Conservation (phyloP, 2,888 invertebrate species). For the Amphipyra berbera region DNA sequence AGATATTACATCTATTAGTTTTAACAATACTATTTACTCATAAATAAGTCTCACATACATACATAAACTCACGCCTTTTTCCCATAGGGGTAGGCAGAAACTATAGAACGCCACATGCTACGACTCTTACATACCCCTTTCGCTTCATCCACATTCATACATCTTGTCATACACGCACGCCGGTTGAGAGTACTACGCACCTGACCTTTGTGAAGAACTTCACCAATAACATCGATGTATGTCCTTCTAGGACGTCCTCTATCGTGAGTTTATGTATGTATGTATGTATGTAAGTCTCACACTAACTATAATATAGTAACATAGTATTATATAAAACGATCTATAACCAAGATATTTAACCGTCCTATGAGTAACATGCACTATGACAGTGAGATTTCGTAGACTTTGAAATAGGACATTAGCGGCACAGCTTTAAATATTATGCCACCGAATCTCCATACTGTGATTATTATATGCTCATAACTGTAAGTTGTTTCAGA, state of each 20-base stretch:
- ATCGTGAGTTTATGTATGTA: too few species aligned
- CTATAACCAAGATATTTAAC: not conserved
- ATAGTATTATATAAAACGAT: not conserved
- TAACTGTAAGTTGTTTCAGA: slow-evolving; percentile 15
- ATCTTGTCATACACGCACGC: too few species aligned
- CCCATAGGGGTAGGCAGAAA: too few species aligned
- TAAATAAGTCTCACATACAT: not conserved
- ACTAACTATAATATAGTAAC: not conserved
- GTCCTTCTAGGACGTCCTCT: too few species aligned
- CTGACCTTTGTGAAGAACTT: too few species aligned
- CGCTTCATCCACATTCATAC: too few species aligned
- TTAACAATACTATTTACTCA: not conserved
- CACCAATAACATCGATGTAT: too few species aligned
- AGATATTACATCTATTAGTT: not conserved
- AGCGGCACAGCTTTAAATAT: slow-evolving; percentile 10
- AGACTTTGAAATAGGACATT: slow-evolving; percentile 20
- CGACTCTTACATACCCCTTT: too few species aligned
- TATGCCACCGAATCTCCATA: slow-evolving; percentile 40
- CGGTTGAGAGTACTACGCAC: too few species aligned
- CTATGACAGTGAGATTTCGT: not conserved
- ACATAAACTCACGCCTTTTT: too few species aligned
- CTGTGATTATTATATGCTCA: slow-evolving; percentile 41
- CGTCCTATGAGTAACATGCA: not conserved
- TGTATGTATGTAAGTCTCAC: too few species aligned
- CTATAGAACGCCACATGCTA: too few species aligned